These are phyloP conservation scores for Chloropsis hardwickii DNA, from an alignment of 2,113 vertebrate species.

Conservation along the genomic window DNA sequence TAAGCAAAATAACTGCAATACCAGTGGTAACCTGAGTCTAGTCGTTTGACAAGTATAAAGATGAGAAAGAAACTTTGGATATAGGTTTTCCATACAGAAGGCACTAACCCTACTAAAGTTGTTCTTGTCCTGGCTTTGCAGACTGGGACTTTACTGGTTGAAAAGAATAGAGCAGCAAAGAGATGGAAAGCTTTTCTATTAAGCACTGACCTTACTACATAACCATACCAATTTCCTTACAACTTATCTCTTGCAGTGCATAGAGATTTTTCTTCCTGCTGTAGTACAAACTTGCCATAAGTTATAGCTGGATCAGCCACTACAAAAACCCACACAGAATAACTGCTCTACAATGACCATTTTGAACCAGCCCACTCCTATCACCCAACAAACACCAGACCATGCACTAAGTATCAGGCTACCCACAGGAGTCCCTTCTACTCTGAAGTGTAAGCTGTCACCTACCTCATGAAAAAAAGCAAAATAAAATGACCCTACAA, in stretches of 20 bases:
- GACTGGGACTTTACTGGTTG: not conserved
- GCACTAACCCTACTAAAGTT: not conserved
- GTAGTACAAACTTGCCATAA: not conserved
- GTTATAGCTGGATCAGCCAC: not conserved
- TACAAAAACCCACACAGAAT: not conserved
- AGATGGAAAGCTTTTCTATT: not conserved
- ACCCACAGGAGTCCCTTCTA: not conserved
- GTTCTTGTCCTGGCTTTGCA: not conserved
- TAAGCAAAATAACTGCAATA: not conserved
- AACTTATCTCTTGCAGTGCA: not conserved
- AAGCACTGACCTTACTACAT: not conserved
- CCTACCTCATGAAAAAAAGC: not conserved
- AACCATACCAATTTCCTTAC: not conserved
- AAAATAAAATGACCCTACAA: not conserved
- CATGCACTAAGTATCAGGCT: not conserved
- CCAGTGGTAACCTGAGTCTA: not conserved
- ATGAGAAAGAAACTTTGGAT: not conserved
- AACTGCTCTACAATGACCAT: not conserved
- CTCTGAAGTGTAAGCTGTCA: not conserved
- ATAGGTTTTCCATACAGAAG: not conserved
- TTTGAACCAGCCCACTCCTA: not conserved
- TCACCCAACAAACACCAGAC: not conserved
- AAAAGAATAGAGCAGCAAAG: not conserved
- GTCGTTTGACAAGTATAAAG: not conserved
- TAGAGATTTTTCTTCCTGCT: not conserved